Evolutionary conservation across 2,888 invertebrate species (phyloP).

Genomic region (Orthosia gothica): DNA sequence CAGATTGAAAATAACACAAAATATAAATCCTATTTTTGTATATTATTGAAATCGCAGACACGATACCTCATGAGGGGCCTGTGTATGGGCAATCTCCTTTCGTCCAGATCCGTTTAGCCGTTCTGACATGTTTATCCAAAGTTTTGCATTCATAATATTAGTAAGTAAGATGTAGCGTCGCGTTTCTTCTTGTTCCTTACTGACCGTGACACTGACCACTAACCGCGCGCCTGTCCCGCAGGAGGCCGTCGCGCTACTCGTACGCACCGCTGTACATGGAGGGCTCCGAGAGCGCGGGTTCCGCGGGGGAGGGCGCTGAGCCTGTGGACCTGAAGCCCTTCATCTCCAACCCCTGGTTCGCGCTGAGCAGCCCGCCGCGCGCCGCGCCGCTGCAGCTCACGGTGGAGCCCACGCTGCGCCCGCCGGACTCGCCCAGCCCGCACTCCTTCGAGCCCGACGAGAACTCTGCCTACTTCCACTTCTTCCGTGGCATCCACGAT

Average conservation of each 20-base stretch:
- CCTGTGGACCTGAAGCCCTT: conserved; percentile 67
- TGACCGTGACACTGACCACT: neutral
- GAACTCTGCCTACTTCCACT: conserved; percentile 85
- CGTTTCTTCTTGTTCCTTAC: neutral
- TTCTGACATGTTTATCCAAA: no score
- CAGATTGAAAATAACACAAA: no score
- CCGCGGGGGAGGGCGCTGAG: conserved; percentile 57
- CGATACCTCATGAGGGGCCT: no score
- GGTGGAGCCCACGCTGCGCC: conserved; percentile 70
- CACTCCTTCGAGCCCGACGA: conserved; percentile 81
- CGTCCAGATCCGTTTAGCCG: no score
- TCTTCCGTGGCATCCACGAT: conserved; percentile 85
- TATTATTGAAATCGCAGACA: no score
- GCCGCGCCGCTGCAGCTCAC: conserved; percentile 64
- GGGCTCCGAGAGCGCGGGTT: neutral
- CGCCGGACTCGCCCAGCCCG: conserved; percentile 76
- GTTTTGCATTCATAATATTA: no score
- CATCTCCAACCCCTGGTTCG: conserved; percentile 68
- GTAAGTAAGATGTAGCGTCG: neutral
- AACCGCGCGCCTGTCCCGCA: conserved; percentile 49
- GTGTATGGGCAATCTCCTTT: no score
- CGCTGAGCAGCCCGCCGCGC: conserved; percentile 53
- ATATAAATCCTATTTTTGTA: no score
- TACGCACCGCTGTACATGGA: conserved; percentile 75
- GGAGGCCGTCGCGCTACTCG: conserved; percentile 76